These are phyloP conservation scores for Stegastes partitus DNA, from an alignment of 2,113 vertebrate genomes.

Conservation along the genomic window DNA sequence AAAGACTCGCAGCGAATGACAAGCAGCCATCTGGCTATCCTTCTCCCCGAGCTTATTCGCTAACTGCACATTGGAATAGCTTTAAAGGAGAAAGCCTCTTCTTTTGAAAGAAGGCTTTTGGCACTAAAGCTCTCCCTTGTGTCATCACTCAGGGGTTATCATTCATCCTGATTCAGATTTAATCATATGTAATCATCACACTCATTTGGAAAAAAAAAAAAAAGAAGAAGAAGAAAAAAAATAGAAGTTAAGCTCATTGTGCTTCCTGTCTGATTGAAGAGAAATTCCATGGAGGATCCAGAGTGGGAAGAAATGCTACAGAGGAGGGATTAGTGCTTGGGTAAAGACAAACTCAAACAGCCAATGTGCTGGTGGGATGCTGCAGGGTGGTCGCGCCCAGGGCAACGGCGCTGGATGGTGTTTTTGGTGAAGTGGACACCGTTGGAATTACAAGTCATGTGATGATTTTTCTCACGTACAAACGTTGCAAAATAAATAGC, in stretches of 20 bases:
- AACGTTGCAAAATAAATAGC: background rate
- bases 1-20: slow-evolving; percentile 61
- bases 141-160: slow-evolving; percentile 61
- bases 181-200: slow-evolving; percentile 58
- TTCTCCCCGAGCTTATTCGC: slow-evolving; percentile 58
- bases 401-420: background rate
- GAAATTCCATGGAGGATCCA: slow-evolving; percentile 30
- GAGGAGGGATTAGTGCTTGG: slow-evolving; percentile 41
- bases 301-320: slow-evolving; percentile 24
- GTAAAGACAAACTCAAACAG: slow-evolving; percentile 24
- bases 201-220: slow-evolving; percentile 27
- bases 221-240: too few relatives aligned
- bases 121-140: slow-evolving; percentile 60
- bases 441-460: background rate
- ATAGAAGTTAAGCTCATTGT: slow-evolving; percentile 53
- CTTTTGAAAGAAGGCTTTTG: slow-evolving; percentile 65
- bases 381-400: slow-evolving; percentile 11
- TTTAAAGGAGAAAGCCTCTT: slow-evolving; percentile 68
- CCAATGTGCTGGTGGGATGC: slow-evolving; percentile 14
- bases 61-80: slow-evolving; percentile 64
- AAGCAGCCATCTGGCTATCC: slow-evolving; percentile 67
- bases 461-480: background rate
- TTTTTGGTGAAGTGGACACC: background rate
- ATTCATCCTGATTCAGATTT: slow-evolving; percentile 70
- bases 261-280: slow-evolving; percentile 49